Base-by-base conservation (phyloP, 2,888 invertebrate genomes). In the Trissolcus brochymenae region DNA sequence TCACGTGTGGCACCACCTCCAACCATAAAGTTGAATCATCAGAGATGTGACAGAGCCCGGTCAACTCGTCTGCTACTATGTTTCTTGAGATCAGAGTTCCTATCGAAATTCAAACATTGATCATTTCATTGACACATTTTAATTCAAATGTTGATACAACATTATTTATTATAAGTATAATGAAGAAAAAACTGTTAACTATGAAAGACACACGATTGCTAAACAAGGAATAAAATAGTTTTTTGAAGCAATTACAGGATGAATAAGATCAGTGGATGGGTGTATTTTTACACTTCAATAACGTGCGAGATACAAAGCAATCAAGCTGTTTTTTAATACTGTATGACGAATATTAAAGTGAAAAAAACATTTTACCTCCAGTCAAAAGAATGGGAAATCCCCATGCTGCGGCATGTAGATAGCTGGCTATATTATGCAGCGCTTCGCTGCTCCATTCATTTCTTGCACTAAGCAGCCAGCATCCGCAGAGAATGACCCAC, bases 391-490 rank as follows among this genome's bases (percentile, higher is more conserved):
- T 94, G 0, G 97, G 96, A 82, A 95, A 92, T 73, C 95, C 95
- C 97, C 97, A 98, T 1, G 96, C 94, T 0, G 94, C 92, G 1
- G 95, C 93, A 89, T 97, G 97, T 80, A 97, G 93, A 84, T 96
- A 94, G 16, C 95, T 94, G 0, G 96, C 94, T 29, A 96, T 94
- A 57, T 95, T 93, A 88, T 96, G 96, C 62, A 97, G 92, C 1
- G 96, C 96, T 89, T 97, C 97, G 71, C 96, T 95, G 25, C 96
- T 96, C 97, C 97, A 97, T 87, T 97, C 96, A 87, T 96, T 94
- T 53, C 95, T 95, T 0, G 97, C 96, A 4, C 96, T 95, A 57
- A 97, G 91, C 86, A 96, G 95, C 95, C 97, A 97, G 68, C 96
- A 96, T 57, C 96, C 92, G 76, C 96, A 95, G 61, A 97, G 93